These are phyloP conservation scores for Radopholus similis DNA, from an alignment of 1,140 invertebrate species.

Conservation along the genomic window DNA sequence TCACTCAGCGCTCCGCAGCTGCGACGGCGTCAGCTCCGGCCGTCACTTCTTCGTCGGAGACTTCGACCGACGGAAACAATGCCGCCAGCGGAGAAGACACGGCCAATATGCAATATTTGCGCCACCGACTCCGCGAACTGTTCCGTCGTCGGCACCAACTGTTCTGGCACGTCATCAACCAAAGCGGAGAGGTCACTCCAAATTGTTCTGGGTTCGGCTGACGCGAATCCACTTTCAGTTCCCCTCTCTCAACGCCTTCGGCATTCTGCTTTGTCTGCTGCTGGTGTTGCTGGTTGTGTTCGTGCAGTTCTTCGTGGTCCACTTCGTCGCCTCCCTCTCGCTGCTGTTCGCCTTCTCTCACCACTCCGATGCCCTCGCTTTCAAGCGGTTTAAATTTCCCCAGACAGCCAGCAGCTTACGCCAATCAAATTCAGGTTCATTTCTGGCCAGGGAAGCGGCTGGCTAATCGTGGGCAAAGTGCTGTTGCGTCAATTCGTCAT, in stretches of 20 bases:
- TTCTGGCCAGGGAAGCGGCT: not conserved
- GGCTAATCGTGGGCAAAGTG: constrained; percentile 7
- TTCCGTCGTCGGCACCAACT: constrained; percentile 2
- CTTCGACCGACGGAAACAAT: not conserved
- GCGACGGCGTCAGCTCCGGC: not conserved
- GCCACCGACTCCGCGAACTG: not conserved
- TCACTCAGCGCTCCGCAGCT: not conserved
- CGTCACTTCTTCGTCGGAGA: not conserved
- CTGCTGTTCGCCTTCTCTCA: constrained; percentile 23
- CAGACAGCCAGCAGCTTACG: not conserved
- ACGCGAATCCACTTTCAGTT: constrained; percentile 17
- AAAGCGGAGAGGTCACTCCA: constrained; percentile 1
- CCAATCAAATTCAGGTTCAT: not conserved
- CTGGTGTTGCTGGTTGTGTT: constrained; percentile 17
- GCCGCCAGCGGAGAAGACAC: constrained; percentile 3
- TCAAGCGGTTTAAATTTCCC: not conserved
- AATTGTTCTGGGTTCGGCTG: not conserved
- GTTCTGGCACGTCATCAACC: not conserved
- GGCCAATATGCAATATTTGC: constrained; percentile 4
- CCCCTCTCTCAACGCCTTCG: constrained; percentile 19
- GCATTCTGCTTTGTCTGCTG: constrained; percentile 4
- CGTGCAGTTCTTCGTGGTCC: constrained; percentile 16
- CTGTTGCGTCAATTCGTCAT: constrained; percentile 8
- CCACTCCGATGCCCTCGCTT: constrained; percentile 21
- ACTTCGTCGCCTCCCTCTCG: constrained; percentile 21